phyloP scores from a whole-genome alignment of 1,140 invertebrate species.

The Medauroidea extradentata region DNA sequence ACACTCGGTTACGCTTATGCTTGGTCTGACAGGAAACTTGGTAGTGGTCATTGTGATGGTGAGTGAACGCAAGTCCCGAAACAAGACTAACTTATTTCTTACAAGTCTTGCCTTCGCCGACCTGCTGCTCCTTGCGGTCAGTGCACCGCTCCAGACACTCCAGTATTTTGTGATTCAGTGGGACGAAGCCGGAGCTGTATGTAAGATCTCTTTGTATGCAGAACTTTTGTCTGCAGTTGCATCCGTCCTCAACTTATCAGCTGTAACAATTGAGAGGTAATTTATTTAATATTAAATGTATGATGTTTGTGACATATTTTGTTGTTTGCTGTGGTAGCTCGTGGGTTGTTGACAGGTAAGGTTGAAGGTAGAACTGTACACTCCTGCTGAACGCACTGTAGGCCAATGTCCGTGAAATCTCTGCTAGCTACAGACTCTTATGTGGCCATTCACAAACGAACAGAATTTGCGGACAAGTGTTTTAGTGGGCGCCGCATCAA shows the following conservation, averaged over 20 bases:
- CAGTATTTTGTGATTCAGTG: conserved; percentile 41
- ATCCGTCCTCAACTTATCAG: conserved; percentile 43
- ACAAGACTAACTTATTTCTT: conserved; percentile 32
- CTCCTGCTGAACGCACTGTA: too few relatives aligned
- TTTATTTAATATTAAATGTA: too few relatives aligned
- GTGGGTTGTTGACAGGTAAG: too few relatives aligned
- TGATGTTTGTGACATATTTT: too few relatives aligned
- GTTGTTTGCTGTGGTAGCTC: too few relatives aligned
- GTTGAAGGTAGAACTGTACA: too few relatives aligned
- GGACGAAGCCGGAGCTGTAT: conserved; percentile 38
- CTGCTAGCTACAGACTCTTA: too few relatives aligned
- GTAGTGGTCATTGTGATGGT: conserved; percentile 31
- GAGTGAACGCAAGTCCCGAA: conserved; percentile 30
- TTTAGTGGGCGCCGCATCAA: too few relatives aligned
- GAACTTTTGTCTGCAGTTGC: conserved; percentile 41
- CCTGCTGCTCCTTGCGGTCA: conserved; percentile 42
- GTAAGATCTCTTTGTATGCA: conserved; percentile 40
- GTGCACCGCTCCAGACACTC: conserved; percentile 42
- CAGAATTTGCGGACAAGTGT: too few relatives aligned
- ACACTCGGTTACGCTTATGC: conserved; percentile 39
- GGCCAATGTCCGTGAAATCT: too few relatives aligned
- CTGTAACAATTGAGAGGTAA: conserved; percentile 45
- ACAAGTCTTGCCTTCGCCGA: conserved; percentile 43
- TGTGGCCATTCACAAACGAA: too few relatives aligned
- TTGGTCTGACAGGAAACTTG: conserved; percentile 33